phyloP scores from a whole-genome alignment of 2,888 invertebrate genomes.

The Chymomyza fuscimana region DNA sequence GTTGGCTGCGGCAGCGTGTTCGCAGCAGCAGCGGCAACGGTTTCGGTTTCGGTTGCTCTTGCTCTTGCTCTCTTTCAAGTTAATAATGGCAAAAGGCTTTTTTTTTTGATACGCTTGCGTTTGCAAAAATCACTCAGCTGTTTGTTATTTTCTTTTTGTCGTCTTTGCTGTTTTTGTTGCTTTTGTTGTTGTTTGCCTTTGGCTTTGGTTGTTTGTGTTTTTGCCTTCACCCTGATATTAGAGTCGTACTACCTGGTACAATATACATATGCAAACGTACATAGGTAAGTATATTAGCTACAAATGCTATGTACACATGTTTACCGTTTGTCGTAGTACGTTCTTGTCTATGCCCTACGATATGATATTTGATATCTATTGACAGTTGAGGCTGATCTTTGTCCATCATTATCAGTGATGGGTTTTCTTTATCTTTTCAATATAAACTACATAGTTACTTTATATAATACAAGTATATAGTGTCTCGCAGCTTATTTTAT shows the following conservation, averaged over 20 bases:
- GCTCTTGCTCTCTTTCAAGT: background rate
- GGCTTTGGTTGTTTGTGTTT: constrained; percentile 15
- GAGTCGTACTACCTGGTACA: background rate
- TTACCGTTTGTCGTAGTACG: too few relatives aligned
- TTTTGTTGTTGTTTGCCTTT: constrained; percentile 23
- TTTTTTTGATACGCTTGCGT: constrained; percentile 24
- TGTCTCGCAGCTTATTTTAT: too few relatives aligned
- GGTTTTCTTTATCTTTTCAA: background rate
- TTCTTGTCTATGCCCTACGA: background rate
- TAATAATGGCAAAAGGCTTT: background rate
- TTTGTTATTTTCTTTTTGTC: background rate
- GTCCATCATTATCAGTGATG: background rate
- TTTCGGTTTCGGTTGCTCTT: background rate
- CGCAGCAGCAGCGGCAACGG: too few relatives aligned
- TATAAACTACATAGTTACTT: background rate
- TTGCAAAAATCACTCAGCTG: constrained; percentile 30
- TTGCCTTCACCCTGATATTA: constrained; percentile 3
- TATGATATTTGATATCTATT: background rate
- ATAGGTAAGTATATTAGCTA: too few relatives aligned
- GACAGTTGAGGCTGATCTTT: background rate
- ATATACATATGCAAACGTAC: background rate
- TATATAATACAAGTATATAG: too few relatives aligned
- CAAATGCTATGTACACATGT: too few relatives aligned
- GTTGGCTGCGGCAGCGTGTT: background rate
- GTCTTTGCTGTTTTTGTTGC: constrained; percentile 5